These are phyloP conservation scores for Astyanax mexicanus DNA, from an alignment of 2,797 vertebrate species.

Conservation along the genomic window DNA sequence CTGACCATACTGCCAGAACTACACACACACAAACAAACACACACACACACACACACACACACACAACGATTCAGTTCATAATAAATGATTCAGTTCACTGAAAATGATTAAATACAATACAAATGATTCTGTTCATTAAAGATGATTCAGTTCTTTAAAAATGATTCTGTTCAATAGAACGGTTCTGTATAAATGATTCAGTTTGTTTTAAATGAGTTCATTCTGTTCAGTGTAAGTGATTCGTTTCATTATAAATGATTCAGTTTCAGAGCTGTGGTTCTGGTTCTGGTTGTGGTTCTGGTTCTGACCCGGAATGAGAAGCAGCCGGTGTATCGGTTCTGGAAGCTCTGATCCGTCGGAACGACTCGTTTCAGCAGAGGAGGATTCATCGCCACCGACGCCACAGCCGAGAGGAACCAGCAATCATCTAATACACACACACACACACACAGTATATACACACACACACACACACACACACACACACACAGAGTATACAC, in stretches of 20 bases:
- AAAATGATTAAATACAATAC: too few relatives aligned
- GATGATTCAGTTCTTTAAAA: too few relatives aligned
- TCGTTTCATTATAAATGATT: too few relatives aligned
- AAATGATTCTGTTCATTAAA: too few relatives aligned
- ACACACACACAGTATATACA: too few relatives aligned
- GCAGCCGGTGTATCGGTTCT: slow-evolving; percentile 72
- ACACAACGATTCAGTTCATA: neutral
- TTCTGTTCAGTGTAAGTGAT: too few relatives aligned
- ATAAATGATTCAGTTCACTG: neutral
- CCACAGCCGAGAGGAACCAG: slow-evolving; percentile 81
- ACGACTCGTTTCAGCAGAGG: slow-evolving; percentile 76
- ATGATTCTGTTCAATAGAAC: too few relatives aligned
- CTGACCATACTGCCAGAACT: slow-evolving; percentile 85
- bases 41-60: neutral
- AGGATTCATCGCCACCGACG: slow-evolving; percentile 72
- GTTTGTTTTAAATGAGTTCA: too few relatives aligned
- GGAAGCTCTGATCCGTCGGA: slow-evolving; percentile 73
- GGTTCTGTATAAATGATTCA: too few relatives aligned
- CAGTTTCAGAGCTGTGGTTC: too few relatives aligned
- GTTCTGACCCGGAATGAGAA: slow-evolving; percentile 77
- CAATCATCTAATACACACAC: slow-evolving; percentile 73
- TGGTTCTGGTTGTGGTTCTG: slow-evolving; percentile 8
- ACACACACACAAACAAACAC: slow-evolving; percentile 3
- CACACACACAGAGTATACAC: too few relatives aligned
- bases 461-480: too few relatives aligned